Conservation (phyloP, 2,888 invertebrate species). For the Drosophila birchii region DNA sequence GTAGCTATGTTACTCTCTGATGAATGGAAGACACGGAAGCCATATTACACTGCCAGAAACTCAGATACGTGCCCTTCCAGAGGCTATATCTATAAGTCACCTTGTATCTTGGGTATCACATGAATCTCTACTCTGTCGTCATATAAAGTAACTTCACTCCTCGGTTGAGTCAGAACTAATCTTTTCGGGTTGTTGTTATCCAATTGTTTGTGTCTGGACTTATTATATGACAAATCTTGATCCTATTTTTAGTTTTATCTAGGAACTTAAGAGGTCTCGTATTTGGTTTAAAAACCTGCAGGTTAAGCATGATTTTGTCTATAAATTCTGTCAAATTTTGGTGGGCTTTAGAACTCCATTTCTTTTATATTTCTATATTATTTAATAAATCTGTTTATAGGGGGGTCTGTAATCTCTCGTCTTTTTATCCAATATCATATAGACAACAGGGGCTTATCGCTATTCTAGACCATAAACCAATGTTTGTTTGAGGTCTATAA, state of each 20-base stretch:
- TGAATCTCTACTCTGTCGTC: conserved; percentile 12
- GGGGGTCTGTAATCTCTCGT: too few relatives aligned
- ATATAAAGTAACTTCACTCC: neutral
- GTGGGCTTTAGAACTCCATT: too few relatives aligned
- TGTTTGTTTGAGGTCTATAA: conserved; percentile 4
- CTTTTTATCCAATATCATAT: neutral
- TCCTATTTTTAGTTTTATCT: conserved; percentile 15
- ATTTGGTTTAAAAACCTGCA: neutral
- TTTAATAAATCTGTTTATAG: neutral
- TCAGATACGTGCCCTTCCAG: conserved; percentile 10
- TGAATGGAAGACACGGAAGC: conserved; percentile 26
- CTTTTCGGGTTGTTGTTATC: conserved; percentile 2
- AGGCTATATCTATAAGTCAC: conserved; percentile 12
- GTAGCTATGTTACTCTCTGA: conserved; percentile 7
- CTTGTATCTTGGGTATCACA: neutral
- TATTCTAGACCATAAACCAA: neutral
- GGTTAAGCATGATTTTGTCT: neutral
- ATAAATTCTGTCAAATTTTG: too few relatives aligned
- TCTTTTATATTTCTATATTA: neutral
- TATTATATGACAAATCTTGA: conserved; percentile 18
- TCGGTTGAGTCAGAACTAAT: conserved; percentile 23
- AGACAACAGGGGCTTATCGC: neutral
- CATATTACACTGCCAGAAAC: conserved; percentile 28
- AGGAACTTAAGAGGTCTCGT: neutral
- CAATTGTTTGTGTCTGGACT: conserved; percentile 20